Evolutionary conservation across 2,888 invertebrate genomes (phyloP).

Genomic region (Andrena chrysosceles): DNA sequence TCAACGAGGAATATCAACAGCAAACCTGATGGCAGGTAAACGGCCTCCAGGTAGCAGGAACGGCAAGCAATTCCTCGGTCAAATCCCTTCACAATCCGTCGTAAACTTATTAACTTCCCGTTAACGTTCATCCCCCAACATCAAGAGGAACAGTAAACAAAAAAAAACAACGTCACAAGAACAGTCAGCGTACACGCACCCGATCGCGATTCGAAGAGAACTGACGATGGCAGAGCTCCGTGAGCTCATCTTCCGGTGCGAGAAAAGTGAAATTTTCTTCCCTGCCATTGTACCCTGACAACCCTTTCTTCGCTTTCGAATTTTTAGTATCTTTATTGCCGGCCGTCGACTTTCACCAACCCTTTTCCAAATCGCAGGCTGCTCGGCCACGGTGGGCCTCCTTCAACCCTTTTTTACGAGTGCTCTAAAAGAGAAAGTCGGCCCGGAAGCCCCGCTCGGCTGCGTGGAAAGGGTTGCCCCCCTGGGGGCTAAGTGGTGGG

Average conservation of each 20-base stretch:
- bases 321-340: conserved; percentile 72
- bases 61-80: not conserved
- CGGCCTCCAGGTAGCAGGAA: conserved; percentile 6
- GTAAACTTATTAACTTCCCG: conserved; percentile 76
- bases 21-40: conserved; percentile 45
- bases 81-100: conserved; percentile 73
- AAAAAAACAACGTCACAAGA: not conserved
- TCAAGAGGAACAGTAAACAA: not conserved
- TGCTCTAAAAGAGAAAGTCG: conserved; percentile 76
- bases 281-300: conserved; percentile 70
- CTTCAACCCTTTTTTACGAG: conserved; percentile 78
- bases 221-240: conserved; percentile 49
- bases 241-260: conserved; percentile 15
- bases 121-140: conserved; percentile 25
- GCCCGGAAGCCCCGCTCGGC: conserved; percentile 36
- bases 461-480: conserved; percentile 7
- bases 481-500: not conserved
- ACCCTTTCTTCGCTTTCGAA: conserved; percentile 77
- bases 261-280: conserved; percentile 79
- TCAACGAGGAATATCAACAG: not conserved
- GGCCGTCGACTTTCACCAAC: conserved; percentile 62
- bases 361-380: conserved; percentile 51
- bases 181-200: not conserved
- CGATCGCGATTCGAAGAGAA: conserved; percentile 61
- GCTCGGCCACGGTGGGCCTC: conserved; percentile 24